These are phyloP conservation scores for Phylloscopus collybita DNA, from an alignment of 2,797 vertebrate genomes.

Conservation along the genomic window DNA sequence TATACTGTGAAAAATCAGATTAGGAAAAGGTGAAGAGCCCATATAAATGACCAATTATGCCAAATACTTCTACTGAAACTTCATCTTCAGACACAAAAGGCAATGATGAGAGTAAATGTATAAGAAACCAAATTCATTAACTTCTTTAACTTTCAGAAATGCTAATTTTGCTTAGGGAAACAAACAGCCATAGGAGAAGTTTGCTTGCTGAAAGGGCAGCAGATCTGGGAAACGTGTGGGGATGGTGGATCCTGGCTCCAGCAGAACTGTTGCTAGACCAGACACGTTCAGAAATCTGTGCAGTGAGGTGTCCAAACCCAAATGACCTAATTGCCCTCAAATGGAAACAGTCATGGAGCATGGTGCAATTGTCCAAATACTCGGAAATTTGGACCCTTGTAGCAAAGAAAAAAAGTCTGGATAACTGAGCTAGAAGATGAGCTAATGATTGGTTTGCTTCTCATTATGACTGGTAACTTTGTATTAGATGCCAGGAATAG, in stretches of 20 bases:
- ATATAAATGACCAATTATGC: not conserved
- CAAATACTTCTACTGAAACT: not conserved
- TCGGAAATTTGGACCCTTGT: not conserved
- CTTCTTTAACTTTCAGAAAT: not conserved
- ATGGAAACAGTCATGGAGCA: not conserved
- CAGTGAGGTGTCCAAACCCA: not conserved
- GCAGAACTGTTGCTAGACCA: not conserved
- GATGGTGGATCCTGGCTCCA: not conserved
- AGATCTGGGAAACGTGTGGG: not conserved
- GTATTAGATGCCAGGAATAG: not conserved
- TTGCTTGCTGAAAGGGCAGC: not conserved
- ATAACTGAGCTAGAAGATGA: constrained; percentile 7
- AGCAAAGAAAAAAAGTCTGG: not conserved
- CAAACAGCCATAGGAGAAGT: not conserved
- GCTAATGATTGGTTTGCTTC: not conserved
- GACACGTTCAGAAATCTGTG: not conserved
- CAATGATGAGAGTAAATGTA: not conserved
- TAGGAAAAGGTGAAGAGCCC: not conserved
- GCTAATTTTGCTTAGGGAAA: not conserved
- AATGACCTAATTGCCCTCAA: not conserved
- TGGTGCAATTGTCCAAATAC: not conserved
- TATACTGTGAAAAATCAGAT: not conserved
- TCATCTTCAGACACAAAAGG: not conserved
- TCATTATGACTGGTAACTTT: constrained; percentile 3
- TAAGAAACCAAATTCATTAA: not conserved